Percentiles rank a stretch among this genome's conserved stretches.
phyloP scores from a whole-genome alignment of 2,888 invertebrate genomes.

The Andricus quercusramuli region DNA sequence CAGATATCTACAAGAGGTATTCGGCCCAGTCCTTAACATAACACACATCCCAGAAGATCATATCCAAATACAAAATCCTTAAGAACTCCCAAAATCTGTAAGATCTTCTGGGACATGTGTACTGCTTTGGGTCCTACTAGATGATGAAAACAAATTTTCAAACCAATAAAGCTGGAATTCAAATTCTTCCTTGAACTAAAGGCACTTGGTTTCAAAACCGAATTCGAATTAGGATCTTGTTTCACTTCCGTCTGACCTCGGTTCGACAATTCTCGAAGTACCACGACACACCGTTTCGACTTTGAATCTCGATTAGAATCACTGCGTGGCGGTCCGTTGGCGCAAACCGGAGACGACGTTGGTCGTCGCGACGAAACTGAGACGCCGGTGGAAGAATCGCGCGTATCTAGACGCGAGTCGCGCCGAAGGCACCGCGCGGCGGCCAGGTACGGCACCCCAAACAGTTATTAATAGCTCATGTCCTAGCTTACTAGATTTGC shows the following conservation, averaged over 20 bases:
- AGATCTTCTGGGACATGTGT: not conserved
- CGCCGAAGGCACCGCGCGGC: slow-evolving; percentile 65
- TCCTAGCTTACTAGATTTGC: slow-evolving; percentile 77
- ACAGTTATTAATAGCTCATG: slow-evolving; percentile 77
- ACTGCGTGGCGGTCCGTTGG: slow-evolving; percentile 53
- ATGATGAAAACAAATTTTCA: not conserved
- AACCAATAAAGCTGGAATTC: not conserved
- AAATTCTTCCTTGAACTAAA: not conserved
- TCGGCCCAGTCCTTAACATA: not conserved
- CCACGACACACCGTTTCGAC: slow-evolving; percentile 43
- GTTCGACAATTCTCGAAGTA: not conserved
- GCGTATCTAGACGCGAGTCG: slow-evolving; percentile 70
- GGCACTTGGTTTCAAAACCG: not conserved
- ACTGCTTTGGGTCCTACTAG: not conserved
- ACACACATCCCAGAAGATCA: slow-evolving; percentile 20
- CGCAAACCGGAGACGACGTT: slow-evolving; percentile 67
- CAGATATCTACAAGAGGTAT: not conserved
- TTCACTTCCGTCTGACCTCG: not conserved
- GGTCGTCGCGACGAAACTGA: slow-evolving; percentile 78
- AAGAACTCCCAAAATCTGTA: not conserved
- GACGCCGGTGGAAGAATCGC: slow-evolving; percentile 74
- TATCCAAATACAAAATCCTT: not conserved
- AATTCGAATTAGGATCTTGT: not conserved
- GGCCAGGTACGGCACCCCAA: slow-evolving; percentile 78
- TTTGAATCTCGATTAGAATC: slow-evolving; percentile 36